Evolutionary conservation across 2,888 invertebrate genomes (phyloP), one percentile per base, ranked within the genome.

Genomic region (Diarsia dahlii): DNA sequence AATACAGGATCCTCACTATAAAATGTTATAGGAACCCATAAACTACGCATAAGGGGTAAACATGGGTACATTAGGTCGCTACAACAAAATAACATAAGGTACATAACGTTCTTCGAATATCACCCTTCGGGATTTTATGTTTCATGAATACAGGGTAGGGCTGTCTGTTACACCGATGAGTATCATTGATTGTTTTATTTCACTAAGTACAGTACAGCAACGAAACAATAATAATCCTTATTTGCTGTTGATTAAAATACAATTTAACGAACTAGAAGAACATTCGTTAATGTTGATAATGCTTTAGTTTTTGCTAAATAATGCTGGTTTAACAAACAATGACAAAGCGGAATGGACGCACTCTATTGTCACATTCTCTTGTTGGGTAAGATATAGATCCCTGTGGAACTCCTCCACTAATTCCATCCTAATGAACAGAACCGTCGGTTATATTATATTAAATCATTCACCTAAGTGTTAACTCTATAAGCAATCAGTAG

Each of bases 1-100:
- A 80, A 76, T 67, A 78, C 75, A 60, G 23, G 70, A 83, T 78
- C 67, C 58, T 63, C 39, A 74, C 76, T 78, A 87, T 85, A 80
- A 83, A 87, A 87, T 52, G 78, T 85, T 85, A 87, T 81, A 76
- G 70, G 34, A 67, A 23, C 69, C 52, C 76, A 82, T 88, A 87
- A 82, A 87, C 74, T 84, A 71, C 52, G 54, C 66, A 58, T 60
- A 81, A 82, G 76, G 78, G 80, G 82, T 84, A 85, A 89, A 86
- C 84, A 89, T 84, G 87, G 75, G 76, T 69, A 82, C 78, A 86
- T 89, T 87, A 87, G 82, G 81, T 80, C 70, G 83, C 82, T 84
- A 87, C 82, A 82, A 80, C 84, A 82, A 87, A 88, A 88, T 89
- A 89, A 88, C 89, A 86, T 84, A 88, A 82, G 86, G 71, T 83